Conservation (phyloP, 2,888 invertebrate genomes). For the Ethmia dodecea region DNA sequence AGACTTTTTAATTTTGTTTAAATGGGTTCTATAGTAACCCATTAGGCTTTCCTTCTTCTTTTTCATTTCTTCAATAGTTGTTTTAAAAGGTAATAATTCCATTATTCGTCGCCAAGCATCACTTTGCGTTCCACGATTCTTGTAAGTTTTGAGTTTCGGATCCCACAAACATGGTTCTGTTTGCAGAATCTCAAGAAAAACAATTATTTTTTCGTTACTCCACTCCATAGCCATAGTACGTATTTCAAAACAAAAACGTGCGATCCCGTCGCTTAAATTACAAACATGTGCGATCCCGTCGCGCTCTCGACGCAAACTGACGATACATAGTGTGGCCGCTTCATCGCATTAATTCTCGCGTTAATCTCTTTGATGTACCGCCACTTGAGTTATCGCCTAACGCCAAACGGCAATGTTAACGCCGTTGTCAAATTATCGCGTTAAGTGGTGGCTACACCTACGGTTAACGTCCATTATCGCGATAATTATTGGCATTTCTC, state of each 20-base stretch:
- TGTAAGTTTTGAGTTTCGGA: conserved; percentile 7
- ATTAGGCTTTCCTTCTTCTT: conserved; percentile 1
- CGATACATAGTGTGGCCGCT: background rate
- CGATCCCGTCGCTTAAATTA: conserved; percentile 5
- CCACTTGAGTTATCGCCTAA: conserved; percentile 11
- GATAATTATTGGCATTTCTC: background rate
- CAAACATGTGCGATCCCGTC: background rate
- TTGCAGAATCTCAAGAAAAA: conserved; percentile 14
- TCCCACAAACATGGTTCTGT: conserved; percentile 16
- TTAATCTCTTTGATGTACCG: conserved; percentile 5
- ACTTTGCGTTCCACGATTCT: conserved; percentile 8
- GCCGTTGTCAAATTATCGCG: conserved; percentile 11
- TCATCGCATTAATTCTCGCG: background rate
- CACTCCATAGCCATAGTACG: conserved; percentile 5
- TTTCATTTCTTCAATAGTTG: background rate
- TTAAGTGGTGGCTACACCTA: conserved; percentile 6
- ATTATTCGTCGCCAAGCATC: conserved; percentile 13
- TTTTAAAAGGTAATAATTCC: conserved; percentile 12
- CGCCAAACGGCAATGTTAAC: conserved; percentile 12
- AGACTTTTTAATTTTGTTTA: background rate
- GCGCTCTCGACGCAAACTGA: background rate
- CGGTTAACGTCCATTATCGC: background rate
- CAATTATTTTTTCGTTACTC: conserved; percentile 13
- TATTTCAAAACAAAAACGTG: background rate
- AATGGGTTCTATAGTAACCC: background rate